These are phyloP conservation scores for Pandion haliaetus DNA, from an alignment of 2,113 vertebrate species.

Conservation along the genomic window DNA sequence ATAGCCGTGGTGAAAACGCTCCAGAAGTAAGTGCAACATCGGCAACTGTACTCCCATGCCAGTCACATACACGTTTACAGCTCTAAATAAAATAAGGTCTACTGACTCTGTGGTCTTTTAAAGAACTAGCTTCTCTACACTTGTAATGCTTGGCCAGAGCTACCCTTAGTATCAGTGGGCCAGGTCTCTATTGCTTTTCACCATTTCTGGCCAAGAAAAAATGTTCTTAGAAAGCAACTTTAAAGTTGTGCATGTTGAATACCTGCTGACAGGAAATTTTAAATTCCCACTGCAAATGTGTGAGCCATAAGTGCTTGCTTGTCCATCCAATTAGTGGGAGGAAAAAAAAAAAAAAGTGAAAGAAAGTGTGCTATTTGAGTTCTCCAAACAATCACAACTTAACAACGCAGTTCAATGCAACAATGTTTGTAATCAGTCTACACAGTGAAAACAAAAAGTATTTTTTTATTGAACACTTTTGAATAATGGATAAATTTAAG, in stretches of 20 bases:
- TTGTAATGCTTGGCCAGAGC: not conserved
- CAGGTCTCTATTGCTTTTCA: not conserved
- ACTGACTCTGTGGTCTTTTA: not conserved
- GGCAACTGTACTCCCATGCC: not conserved
- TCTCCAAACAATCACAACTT: not conserved
- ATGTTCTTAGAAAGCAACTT: not conserved
- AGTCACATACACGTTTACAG: not conserved
- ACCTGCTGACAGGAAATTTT: not conserved
- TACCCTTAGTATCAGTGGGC: not conserved
- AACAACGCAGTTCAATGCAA: not conserved
- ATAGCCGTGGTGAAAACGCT: not conserved
- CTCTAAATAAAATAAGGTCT: not conserved
- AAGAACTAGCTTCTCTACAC: not conserved
- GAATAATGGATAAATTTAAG: slow-evolving; percentile 46
- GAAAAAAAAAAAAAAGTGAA: not conserved
- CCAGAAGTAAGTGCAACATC: not conserved
- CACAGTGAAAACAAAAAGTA: not conserved
- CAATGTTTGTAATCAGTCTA: slow-evolving; percentile 20
- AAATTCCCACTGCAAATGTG: not conserved
- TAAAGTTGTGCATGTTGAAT: not conserved
- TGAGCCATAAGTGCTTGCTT: not conserved
- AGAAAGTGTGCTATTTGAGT: not conserved
- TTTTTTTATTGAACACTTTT: slow-evolving; percentile 15
- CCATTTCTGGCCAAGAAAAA: not conserved
- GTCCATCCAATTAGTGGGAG: not conserved